Percentiles rank a stretch among this genome's conserved stretches.
phyloP scores from a whole-genome alignment of 1,140 invertebrate genomes.

The Nilaparvata lugens region DNA sequence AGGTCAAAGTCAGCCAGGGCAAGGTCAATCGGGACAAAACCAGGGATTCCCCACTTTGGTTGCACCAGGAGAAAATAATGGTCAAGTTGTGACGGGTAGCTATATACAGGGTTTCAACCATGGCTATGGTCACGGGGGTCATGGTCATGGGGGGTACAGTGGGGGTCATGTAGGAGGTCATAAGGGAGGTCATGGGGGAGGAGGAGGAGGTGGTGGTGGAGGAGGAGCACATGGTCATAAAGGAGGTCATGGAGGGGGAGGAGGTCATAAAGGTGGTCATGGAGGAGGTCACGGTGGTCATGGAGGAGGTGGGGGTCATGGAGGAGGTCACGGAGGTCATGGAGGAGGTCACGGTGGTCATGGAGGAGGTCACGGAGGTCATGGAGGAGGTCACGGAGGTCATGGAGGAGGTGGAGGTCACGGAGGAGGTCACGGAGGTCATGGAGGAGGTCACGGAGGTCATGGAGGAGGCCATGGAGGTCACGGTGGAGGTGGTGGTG shows the following conservation, averaged over 20 bases:
- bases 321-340: slow-evolving; percentile 29
- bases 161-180: slow-evolving; percentile 36
- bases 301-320: slow-evolving; percentile 36
- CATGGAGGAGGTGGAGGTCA: slow-evolving; percentile 20
- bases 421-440: slow-evolving; percentile 28
- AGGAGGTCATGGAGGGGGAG: slow-evolving; percentile 27
- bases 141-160: slow-evolving; percentile 36
- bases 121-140: background rate
- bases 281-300: slow-evolving; percentile 28
- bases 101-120: background rate
- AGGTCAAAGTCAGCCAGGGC: no score
- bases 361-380: slow-evolving; percentile 33
- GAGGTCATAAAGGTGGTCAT: slow-evolving; percentile 33
- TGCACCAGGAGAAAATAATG: background rate
- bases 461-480: slow-evolving; percentile 1
- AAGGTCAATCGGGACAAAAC: no score
- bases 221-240: slow-evolving; percentile 33
- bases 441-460: background rate
- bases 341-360: slow-evolving; percentile 36
- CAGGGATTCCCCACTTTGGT: no score
- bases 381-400: slow-evolving; percentile 17
- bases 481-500: background rate
- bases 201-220: slow-evolving; percentile 19
- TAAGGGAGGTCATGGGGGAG: slow-evolving; percentile 26
- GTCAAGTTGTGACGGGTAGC: background rate